Conservation (phyloP, 1,140 invertebrate species). For the Venturia canescens region DNA sequence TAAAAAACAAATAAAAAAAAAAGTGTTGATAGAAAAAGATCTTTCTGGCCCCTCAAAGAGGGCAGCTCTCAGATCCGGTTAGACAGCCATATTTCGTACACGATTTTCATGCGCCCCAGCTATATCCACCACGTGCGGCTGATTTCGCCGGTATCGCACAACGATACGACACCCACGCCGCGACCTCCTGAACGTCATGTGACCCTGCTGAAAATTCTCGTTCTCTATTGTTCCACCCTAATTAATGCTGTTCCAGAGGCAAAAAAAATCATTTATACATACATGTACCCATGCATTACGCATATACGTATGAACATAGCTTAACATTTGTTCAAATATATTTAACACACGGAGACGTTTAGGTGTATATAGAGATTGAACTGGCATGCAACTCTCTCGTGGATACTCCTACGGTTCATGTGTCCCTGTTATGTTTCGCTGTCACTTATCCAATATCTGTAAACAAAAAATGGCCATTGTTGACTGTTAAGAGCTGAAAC, state of each 20-base stretch:
- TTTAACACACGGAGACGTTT: neutral
- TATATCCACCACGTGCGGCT: neutral
- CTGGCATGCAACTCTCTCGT: slow-evolving; percentile 23
- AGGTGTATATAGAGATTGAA: neutral
- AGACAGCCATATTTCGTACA: too few species aligned
- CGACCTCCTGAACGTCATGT: slow-evolving; percentile 68
- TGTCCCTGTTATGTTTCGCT: slow-evolving; percentile 67
- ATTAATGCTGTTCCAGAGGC: slow-evolving; percentile 65
- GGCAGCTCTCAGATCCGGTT: too few species aligned
- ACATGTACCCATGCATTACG: neutral
- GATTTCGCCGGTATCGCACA: slow-evolving; percentile 38
- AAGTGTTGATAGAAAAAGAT: too few species aligned
- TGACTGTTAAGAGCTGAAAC: slow-evolving; percentile 48
- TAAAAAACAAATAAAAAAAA: too few species aligned
- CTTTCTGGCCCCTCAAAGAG: too few species aligned
- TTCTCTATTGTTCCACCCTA: slow-evolving; percentile 76
- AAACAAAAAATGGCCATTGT: slow-evolving; percentile 75
- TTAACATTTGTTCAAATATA: neutral
- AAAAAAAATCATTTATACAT: neutral
- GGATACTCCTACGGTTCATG: slow-evolving; percentile 57
- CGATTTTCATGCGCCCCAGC: too few species aligned
- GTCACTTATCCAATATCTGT: slow-evolving; percentile 76
- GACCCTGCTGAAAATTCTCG: slow-evolving; percentile 73
- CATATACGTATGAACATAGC: neutral
- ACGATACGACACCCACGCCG: slow-evolving; percentile 71